Evolutionary conservation across 2,113 vertebrate species (phyloP).

Genomic region (Python bivittatus): DNA sequence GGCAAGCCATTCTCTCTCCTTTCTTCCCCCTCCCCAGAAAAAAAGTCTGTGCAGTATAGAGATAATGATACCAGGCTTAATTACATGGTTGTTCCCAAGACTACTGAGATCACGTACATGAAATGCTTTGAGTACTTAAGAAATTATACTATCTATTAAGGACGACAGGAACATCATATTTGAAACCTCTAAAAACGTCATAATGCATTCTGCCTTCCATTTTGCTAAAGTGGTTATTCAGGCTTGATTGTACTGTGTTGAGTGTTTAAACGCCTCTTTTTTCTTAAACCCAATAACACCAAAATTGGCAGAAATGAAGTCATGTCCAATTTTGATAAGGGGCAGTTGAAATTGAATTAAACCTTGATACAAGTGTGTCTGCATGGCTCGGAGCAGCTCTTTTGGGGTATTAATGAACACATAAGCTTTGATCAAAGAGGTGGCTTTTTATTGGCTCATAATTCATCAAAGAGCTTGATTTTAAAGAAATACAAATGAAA

Average conservation of each 20-base stretch:
- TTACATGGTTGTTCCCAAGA: background rate
- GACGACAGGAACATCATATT: background rate
- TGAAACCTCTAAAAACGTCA: background rate
- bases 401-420: constrained; percentile 19
- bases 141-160: background rate
- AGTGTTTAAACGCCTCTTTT: constrained; percentile 40
- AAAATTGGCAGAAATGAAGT: constrained; percentile 49
- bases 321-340: constrained; percentile 46
- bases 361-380: constrained; percentile 51
- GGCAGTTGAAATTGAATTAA: constrained; percentile 61
- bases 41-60: background rate
- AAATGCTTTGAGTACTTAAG: background rate
- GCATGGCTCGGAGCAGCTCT: constrained; percentile 47
- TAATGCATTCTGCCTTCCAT: background rate
- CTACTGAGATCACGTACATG: too few relatives aligned
- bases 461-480: constrained; percentile 75
- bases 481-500: constrained; percentile 60
- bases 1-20: background rate
- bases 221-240: constrained; percentile 30
- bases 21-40: background rate
- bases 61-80: background rate
- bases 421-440: constrained; percentile 11
- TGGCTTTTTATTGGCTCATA: constrained; percentile 65
- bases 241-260: constrained; percentile 20
- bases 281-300: constrained; percentile 57